Evolutionary conservation across 2,113 vertebrate genomes (phyloP).

Genomic region (Muscicapa adusta): DNA sequence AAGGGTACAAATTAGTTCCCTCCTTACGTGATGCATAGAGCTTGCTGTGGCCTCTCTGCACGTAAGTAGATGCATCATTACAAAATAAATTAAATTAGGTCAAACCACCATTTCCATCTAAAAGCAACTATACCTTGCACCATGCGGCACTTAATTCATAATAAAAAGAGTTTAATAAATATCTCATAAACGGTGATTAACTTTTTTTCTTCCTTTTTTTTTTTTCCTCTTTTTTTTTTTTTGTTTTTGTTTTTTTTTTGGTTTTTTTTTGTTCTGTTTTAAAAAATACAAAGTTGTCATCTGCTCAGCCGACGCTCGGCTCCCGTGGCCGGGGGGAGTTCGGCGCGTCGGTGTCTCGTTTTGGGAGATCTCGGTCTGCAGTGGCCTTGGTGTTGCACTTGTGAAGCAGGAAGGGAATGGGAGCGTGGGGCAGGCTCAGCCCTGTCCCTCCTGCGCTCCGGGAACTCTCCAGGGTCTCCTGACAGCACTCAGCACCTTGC

Average conservation of each 20-base stretch:
- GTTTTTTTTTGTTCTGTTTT: not conserved
- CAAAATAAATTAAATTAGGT: conserved; percentile 63
- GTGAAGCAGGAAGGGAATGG: conserved; percentile 33
- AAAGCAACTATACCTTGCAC: conserved; percentile 58
- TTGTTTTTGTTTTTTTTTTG: not conserved
- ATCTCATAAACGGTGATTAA: conserved; percentile 16
- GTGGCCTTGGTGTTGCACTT: conserved; percentile 49
- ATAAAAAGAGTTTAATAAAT: conserved; percentile 62
- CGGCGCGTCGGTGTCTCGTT: not conserved
- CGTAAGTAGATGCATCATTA: not conserved
- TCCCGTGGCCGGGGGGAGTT: not conserved
- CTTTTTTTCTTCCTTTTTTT: too few relatives aligned
- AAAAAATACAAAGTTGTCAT: conserved; percentile 54
- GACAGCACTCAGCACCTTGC: conserved; percentile 62
- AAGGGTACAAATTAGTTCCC: conserved; percentile 5
- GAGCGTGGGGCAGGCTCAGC: not conserved
- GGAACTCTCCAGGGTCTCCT: conserved; percentile 27
- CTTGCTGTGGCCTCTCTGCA: conserved; percentile 54
- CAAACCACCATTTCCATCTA: conserved; percentile 21
- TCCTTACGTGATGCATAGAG: conserved; percentile 37
- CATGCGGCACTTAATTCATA: conserved; percentile 61
- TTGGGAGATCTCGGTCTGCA: not conserved
- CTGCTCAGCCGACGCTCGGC: not conserved
- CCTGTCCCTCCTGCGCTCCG: not conserved
- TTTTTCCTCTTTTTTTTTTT: too few relatives aligned